Evolutionary conservation across 1,140 invertebrate genomes (phyloP).

Genomic region (Lutraria rhynchaena): DNA sequence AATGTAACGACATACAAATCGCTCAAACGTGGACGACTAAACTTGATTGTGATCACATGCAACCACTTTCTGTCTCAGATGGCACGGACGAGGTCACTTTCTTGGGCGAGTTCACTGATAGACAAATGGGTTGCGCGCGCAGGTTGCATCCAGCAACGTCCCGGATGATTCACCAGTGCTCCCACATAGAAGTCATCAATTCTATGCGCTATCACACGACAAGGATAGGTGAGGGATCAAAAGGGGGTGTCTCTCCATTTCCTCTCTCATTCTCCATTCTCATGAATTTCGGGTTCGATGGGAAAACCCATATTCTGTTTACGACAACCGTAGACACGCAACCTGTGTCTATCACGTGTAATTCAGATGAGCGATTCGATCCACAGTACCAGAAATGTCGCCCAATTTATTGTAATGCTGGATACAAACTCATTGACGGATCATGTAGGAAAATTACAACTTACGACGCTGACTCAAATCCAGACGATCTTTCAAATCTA

Average conservation of each 20-base stretch:
- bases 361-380: slow-evolving; percentile 77
- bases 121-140: slow-evolving; percentile 2
- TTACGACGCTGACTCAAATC: slow-evolving; percentile 4
- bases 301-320: slow-evolving; percentile 83
- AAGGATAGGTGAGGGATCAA: slow-evolving; percentile 2
- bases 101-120: slow-evolving; percentile 27
- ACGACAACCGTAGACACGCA: slow-evolving; percentile 11
- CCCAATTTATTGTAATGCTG: slow-evolving; percentile 59
- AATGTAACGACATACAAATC: slow-evolving; percentile 83
- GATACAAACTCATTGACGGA: slow-evolving; percentile 61
- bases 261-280: slow-evolving; percentile 81
- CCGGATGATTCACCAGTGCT: slow-evolving; percentile 48
- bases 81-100: slow-evolving; percentile 40
- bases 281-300: slow-evolving; percentile 82
- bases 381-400: slow-evolving; percentile 73
- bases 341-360: slow-evolving; percentile 46
- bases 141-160: slow-evolving; percentile 10
- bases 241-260: slow-evolving; percentile 48
- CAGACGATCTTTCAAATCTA: slow-evolving; percentile 43
- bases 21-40: slow-evolving; percentile 76
- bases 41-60: slow-evolving; percentile 72
- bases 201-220: slow-evolving; percentile 10
- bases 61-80: slow-evolving; percentile 45
- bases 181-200: slow-evolving; percentile 8
- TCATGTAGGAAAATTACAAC: slow-evolving; percentile 49